A percentile compares a stretch with the other conserved stretches of the same genome.
Evolutionary conservation across 1,140 invertebrate species (phyloP).

Genomic region (Druon quercuslanigerum): DNA sequence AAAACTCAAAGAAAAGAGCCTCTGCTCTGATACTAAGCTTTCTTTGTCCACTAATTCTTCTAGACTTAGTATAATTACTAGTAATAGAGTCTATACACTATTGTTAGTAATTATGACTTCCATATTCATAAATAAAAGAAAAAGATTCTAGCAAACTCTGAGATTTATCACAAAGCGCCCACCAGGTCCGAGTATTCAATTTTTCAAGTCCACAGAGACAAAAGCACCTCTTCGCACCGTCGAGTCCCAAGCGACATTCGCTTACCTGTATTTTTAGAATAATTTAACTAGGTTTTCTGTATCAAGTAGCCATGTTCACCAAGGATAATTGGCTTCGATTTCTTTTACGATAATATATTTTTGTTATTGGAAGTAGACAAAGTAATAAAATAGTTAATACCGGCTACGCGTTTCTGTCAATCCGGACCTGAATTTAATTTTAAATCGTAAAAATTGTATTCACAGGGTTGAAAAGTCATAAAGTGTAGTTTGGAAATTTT

Average conservation of each 20-base stretch:
- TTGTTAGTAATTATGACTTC: conserved; percentile 26
- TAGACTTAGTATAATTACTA: conserved; percentile 6
- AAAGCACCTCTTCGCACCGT: conserved; percentile 14
- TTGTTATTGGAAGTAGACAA: conserved; percentile 27
- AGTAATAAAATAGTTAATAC: conserved; percentile 25
- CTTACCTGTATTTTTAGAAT: conserved; percentile 14
- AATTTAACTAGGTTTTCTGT: conserved; percentile 14
- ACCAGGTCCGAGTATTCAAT: not conserved
- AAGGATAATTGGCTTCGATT: conserved; percentile 3
- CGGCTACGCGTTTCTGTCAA: conserved; percentile 18
- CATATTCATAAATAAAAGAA: conserved; percentile 28
- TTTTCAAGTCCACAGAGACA: conserved; percentile 23
- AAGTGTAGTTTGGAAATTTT: no score
- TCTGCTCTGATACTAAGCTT: not conserved
- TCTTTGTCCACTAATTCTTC: not conserved
- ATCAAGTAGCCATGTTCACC: not conserved
- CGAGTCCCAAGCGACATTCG: conserved; percentile 2
- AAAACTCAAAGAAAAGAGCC: not conserved
- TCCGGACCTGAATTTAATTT: conserved; percentile 20
- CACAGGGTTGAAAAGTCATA: no score
- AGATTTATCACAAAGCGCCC: conserved; percentile 15
- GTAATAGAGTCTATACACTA: conserved; percentile 1
- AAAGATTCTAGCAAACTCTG: conserved; percentile 21
- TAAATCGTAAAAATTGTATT: no score
- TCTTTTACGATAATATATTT: conserved; percentile 27